Evolutionary conservation across 2,113 vertebrate species (phyloP).

Genomic region (Oriolus oriolus): DNA sequence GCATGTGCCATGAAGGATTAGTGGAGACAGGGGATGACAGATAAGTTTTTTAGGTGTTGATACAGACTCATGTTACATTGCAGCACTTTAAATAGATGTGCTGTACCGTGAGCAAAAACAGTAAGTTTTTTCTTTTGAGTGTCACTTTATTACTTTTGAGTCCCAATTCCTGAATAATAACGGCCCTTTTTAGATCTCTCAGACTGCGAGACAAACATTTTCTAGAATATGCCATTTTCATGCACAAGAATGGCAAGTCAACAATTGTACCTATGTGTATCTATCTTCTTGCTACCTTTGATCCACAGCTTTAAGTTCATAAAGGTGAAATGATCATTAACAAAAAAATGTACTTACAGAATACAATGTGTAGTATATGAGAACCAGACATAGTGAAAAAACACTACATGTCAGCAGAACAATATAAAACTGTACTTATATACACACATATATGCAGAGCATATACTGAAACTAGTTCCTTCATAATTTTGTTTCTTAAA

Average conservation of each 20-base stretch:
- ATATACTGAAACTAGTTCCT: background rate
- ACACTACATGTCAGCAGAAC: background rate
- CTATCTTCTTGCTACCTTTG: background rate
- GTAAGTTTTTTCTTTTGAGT: background rate
- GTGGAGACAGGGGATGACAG: background rate
- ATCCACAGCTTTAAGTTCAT: background rate
- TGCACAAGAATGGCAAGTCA: slow-evolving; percentile 30
- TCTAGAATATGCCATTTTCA: slow-evolving; percentile 15
- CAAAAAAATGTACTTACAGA: background rate
- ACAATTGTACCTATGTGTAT: background rate
- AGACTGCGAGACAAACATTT: slow-evolving; percentile 2
- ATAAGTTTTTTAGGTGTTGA: background rate
- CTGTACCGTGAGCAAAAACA: background rate
- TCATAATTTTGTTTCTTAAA: background rate
- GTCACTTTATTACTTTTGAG: background rate
- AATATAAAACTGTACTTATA: slow-evolving; percentile 56
- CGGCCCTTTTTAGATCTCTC: background rate
- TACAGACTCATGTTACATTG: background rate
- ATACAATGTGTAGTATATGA: background rate
- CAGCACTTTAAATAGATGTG: background rate
- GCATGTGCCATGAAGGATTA: background rate
- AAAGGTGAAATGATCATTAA: background rate
- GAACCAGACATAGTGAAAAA: slow-evolving; percentile 41
- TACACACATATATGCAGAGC: slow-evolving; percentile 2
- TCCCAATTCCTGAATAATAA: background rate